These are phyloP conservation scores for Melanotaenia maccullochi DNA, from an alignment of 2,797 vertebrate genomes.

Conservation along the genomic window DNA sequence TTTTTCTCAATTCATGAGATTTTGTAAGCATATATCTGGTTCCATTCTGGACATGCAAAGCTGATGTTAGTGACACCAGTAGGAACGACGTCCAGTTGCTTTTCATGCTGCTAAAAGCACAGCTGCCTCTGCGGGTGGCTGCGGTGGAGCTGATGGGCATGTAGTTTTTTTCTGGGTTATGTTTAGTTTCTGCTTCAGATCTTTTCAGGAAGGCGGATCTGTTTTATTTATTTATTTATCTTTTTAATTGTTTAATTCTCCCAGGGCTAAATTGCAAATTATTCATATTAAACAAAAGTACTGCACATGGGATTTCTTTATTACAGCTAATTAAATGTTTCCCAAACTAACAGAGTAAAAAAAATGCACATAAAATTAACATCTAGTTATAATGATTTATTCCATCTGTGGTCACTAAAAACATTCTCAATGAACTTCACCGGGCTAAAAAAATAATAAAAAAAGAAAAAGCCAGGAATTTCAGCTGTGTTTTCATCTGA, in stretches of 20 bases:
- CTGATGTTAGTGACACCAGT: not conserved
- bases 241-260: not conserved
- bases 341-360: not conserved
- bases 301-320: not conserved
- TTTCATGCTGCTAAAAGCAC: constrained; percentile 1
- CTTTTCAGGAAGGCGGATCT: not conserved
- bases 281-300: not conserved
- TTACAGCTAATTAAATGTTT: not conserved
- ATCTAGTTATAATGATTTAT: too few species aligned
- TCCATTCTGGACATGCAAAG: not conserved
- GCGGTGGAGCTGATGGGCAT: not conserved
- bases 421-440: too few species aligned
- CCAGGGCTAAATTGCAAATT: not conserved
- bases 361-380: not conserved
- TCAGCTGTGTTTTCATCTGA: not conserved
- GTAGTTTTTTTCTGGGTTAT: constrained; percentile 1
- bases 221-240: not conserved
- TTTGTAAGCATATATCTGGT: not conserved
- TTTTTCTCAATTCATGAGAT: not conserved
- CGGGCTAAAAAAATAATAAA: not conserved
- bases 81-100: not conserved
- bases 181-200: not conserved
- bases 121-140: not conserved
- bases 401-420: too few species aligned
- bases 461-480: not conserved